phyloP scores from a whole-genome alignment of 2,797 vertebrate genomes.

The Erethizon dorsatum region DNA sequence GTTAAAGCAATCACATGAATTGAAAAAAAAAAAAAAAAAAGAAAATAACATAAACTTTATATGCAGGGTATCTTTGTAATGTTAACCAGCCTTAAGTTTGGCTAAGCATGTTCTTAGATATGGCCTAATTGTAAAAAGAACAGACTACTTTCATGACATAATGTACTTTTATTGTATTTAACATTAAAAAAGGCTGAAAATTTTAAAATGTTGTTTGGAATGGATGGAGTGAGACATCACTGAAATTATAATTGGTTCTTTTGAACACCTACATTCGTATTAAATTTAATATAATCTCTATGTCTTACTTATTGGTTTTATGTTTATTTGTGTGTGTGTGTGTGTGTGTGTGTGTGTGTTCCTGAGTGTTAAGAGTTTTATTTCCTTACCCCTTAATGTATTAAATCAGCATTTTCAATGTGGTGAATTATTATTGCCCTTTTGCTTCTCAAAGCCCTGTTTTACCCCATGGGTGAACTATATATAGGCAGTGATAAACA shows the following conservation, averaged over 20 bases:
- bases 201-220: neutral
- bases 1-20: neutral
- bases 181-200: neutral
- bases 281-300: conserved; percentile 45
- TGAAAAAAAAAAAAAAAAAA: neutral
- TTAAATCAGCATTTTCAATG: neutral
- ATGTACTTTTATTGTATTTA: neutral
- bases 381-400: neutral
- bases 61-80: neutral
- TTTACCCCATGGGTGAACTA: neutral
- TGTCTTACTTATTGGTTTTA: neutral
- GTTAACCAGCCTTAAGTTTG: neutral
- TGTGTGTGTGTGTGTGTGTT: neutral
- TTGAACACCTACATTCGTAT: neutral
- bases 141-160: neutral
- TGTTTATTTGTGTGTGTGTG: neutral
- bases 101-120: neutral
- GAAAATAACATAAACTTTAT: neutral
- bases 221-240: neutral
- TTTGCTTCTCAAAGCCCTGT: conserved; percentile 42
- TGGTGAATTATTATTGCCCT: neutral
- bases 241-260: conserved; percentile 36
- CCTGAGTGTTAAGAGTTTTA: neutral
- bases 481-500: neutral
- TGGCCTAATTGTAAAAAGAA: neutral